A percentile compares a stretch with the other conserved stretches of the same genome.
Evolutionary conservation across 2,113 vertebrate species (phyloP).

Genomic region (Tragelaphus strepsiceros): DNA sequence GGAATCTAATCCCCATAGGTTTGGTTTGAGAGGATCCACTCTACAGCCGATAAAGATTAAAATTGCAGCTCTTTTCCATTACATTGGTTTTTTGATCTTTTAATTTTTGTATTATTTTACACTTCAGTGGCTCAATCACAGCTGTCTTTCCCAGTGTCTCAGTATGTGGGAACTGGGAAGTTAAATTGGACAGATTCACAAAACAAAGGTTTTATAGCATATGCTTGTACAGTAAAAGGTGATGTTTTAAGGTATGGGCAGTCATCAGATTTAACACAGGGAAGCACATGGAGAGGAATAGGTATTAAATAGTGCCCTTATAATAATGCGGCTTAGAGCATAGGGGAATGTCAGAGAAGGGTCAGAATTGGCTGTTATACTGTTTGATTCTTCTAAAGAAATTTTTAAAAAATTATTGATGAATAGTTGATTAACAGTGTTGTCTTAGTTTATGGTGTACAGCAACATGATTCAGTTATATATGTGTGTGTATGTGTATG

Average conservation of each 20-base stretch:
- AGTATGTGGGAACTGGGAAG: neutral
- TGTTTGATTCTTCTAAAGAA: neutral
- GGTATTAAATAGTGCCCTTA: neutral
- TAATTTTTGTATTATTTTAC: conserved; percentile 40
- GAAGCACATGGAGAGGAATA: neutral
- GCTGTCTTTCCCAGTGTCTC: neutral
- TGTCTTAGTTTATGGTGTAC: neutral
- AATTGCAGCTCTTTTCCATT: conserved; percentile 26
- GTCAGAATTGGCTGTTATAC: neutral
- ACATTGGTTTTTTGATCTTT: neutral
- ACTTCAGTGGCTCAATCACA: neutral
- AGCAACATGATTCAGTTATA: neutral
- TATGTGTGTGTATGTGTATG: neutral
- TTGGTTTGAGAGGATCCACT: conserved; percentile 22
- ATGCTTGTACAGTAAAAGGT: neutral
- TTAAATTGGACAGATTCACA: neutral
- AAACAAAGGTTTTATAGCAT: neutral
- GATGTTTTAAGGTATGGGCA: neutral
- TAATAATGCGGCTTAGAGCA: neutral
- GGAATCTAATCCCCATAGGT: conserved; percentile 7
- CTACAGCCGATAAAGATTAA: conserved; percentile 25
- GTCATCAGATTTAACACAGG: neutral
- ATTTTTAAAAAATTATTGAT: neutral
- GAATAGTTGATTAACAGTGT: neutral
- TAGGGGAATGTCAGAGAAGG: neutral